These are phyloP conservation scores for Temnothorax longispinosus DNA, from an alignment of 1,140 invertebrate genomes.

Conservation along the genomic window DNA sequence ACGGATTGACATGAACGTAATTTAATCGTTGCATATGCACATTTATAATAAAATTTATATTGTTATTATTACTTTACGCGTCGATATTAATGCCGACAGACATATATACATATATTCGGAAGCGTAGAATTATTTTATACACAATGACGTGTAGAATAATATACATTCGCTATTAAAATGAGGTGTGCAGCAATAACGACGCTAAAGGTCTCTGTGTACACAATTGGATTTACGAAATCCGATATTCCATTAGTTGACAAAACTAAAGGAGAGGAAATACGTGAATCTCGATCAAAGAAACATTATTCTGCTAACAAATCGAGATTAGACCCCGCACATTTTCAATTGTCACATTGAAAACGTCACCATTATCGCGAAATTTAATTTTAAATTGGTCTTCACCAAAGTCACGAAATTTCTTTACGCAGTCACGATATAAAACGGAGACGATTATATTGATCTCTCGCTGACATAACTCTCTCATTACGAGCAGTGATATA, in stretches of 20 bases:
- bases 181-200: background rate
- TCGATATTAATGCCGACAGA: conserved; percentile 30
- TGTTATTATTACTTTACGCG: conserved; percentile 40
- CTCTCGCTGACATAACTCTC: background rate
- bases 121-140: conserved; percentile 14
- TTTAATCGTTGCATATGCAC: conserved; percentile 31
- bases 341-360: too few relatives aligned
- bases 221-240: conserved; percentile 2
- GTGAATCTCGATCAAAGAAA: background rate
- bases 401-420: background rate
- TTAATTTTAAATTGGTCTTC: background rate
- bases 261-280: background rate
- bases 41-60: conserved; percentile 54
- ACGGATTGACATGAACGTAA: conserved; percentile 27
- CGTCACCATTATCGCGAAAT: background rate
- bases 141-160: background rate
- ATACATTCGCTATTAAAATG: conserved; percentile 30
- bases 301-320: background rate
- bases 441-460: background rate
- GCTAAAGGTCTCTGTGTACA: background rate
- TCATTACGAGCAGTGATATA: conserved; percentile 8
- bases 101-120: background rate
- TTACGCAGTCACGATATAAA: background rate
- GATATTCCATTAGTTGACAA: background rate
- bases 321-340: background rate